Conservation (phyloP, 2,797 vertebrate species). For the Acipenser ruthenus region DNA sequence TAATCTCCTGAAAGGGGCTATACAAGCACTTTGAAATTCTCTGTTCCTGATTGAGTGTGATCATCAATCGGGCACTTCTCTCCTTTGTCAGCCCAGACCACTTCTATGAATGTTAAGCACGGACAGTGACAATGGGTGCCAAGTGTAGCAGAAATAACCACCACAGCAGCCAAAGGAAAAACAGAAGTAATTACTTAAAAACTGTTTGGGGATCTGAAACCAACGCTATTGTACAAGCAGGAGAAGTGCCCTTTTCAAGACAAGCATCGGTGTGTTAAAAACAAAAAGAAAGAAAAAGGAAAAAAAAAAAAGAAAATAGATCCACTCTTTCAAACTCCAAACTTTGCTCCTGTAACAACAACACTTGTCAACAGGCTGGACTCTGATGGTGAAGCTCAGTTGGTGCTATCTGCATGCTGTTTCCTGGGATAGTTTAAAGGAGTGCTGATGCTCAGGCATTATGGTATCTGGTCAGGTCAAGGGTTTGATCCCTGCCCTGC, state of each 20-base stretch:
- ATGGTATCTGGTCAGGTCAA: too few relatives aligned
- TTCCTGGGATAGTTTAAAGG: too few relatives aligned
- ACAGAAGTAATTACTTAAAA: conserved; percentile 74
- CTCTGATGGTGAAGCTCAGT: too few relatives aligned
- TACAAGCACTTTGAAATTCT: conserved; percentile 72
- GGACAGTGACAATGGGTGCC: conserved; percentile 59
- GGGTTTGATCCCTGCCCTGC: too few relatives aligned
- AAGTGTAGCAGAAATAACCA: conserved; percentile 67
- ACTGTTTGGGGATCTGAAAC: conserved; percentile 67
- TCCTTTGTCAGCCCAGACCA: conserved; percentile 48
- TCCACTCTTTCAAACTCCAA: too few relatives aligned
- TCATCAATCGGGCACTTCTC: conserved; percentile 67
- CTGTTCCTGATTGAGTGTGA: conserved; percentile 56
- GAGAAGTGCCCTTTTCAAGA: conserved; percentile 47
- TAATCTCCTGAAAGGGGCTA: conserved; percentile 71
- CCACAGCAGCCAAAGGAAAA: conserved; percentile 52
- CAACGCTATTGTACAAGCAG: conserved; percentile 54
- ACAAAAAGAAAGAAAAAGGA: too few relatives aligned
- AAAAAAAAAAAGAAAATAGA: too few relatives aligned
- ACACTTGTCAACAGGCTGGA: too few relatives aligned
- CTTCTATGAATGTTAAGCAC: conserved; percentile 53
- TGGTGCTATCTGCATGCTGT: too few relatives aligned
- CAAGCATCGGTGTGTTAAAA: conserved; percentile 29
- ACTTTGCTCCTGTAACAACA: too few relatives aligned
- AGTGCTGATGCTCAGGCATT: too few relatives aligned